Conservation (phyloP, 2,797 vertebrate species). For the Rhinophrynus dorsalis region DNA sequence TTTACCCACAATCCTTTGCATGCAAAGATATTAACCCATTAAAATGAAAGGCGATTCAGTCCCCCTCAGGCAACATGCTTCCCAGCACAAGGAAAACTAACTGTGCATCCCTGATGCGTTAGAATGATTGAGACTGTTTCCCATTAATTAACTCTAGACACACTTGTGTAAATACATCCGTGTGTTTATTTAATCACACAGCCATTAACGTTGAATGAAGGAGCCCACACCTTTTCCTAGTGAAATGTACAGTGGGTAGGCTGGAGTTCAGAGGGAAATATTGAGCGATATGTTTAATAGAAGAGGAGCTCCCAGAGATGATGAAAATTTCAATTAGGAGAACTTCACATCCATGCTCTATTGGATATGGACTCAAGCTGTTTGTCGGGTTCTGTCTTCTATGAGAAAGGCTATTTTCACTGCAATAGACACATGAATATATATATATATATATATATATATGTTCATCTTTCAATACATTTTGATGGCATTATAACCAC, state of each 20-base stretch:
- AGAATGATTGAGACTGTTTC: not conserved
- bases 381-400: constrained; percentile 11
- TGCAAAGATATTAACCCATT: no score
- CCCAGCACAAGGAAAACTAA: not conserved
- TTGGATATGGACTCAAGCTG: not conserved
- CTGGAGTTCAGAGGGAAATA: not conserved
- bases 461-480: no score
- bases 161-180: not conserved
- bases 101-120: not conserved
- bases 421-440: no score
- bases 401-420: not conserved
- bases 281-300: constrained; percentile 27
- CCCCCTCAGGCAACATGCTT: no score
- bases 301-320: not conserved
- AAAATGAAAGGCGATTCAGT: no score
- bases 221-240: not conserved
- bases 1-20: no score
- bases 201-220: not conserved
- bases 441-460: no score
- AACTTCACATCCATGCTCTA: not conserved
- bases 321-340: constrained; percentile 31
- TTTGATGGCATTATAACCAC: no score
- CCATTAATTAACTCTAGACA: no score
- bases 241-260: not conserved
- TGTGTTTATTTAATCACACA: not conserved